Conservation (phyloP, 92 coral and sea anemone species). For the Desmophyllum pertusum region DNA sequence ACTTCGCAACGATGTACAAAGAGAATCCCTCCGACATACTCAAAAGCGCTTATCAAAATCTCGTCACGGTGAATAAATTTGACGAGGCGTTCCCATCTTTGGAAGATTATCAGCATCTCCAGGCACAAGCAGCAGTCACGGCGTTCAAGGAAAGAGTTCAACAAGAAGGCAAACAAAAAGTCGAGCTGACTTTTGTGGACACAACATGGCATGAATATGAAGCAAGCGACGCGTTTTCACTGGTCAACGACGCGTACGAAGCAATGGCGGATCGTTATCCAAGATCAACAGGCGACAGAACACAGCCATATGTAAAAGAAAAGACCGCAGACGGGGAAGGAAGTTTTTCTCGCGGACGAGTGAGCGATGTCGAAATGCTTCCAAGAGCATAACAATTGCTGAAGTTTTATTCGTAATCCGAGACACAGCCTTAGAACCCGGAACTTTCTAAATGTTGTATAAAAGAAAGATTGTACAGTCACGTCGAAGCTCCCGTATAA, state of each 20-base stretch:
- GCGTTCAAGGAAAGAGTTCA: constrained; percentile 81
- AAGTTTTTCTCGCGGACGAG: background rate
- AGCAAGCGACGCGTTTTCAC: constrained; percentile 48
- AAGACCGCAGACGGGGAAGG: background rate
- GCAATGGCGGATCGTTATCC: constrained; percentile 81
- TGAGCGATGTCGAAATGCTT: constrained; percentile 24
- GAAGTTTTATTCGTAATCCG: background rate
- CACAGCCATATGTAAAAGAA: constrained; percentile 65
- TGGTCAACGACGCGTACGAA: constrained; percentile 68
- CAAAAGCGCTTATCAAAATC: constrained; percentile 71
- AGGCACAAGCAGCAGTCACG: constrained; percentile 80
- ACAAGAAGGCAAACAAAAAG: constrained; percentile 76
- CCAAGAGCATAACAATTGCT: constrained; percentile 1
- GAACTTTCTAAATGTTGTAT: too few species aligned
- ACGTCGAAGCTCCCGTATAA: too few species aligned
- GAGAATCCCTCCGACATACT: constrained; percentile 73
- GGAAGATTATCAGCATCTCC: constrained; percentile 71
- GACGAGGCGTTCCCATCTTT: constrained; percentile 73
- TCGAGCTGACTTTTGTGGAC: constrained; percentile 74
- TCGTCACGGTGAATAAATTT: constrained; percentile 67
- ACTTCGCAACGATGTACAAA: constrained; percentile 63
- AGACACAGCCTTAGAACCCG: too few species aligned
- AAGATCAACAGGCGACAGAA: constrained; percentile 83
- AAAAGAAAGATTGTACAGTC: too few species aligned
- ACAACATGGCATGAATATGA: constrained; percentile 77